These are phyloP conservation scores for Steinernema khuongi DNA, from an alignment of 1,140 invertebrate species.

Conservation along the genomic window DNA sequence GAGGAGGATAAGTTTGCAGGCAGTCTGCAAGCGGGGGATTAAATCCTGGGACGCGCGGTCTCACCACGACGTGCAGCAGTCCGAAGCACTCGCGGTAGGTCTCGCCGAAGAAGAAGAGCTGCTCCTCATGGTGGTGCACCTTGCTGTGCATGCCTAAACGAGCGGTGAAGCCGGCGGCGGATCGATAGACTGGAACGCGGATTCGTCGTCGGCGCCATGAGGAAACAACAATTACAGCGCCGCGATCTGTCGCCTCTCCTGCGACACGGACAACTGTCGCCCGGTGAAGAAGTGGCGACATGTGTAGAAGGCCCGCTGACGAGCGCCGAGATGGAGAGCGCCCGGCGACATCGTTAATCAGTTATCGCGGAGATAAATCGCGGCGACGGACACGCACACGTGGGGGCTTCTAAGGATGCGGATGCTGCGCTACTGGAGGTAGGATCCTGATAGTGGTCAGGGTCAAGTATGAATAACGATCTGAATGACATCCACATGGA, in stretches of 20 bases:
- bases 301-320: too few species aligned
- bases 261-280: not conserved
- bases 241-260: not conserved
- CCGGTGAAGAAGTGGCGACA: not conserved
- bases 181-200: not conserved
- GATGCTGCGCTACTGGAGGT: too few species aligned
- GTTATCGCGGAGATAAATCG: too few species aligned
- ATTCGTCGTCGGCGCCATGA: not conserved
- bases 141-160: not conserved
- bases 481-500: too few species aligned
- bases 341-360: too few species aligned
- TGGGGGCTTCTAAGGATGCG: too few species aligned
- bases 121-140: not conserved
- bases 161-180: not conserved
- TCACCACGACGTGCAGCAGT: slow-evolving; percentile 26
- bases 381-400: too few species aligned
- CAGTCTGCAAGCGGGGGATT: not conserved
- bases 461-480: too few species aligned
- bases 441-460: too few species aligned
- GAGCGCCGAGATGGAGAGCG: too few species aligned
- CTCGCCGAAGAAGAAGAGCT: slow-evolving; percentile 28
- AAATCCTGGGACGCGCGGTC: slow-evolving; percentile 18
- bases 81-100: slow-evolving; percentile 28
- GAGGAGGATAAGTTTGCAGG: not conserved
- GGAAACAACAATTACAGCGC: not conserved